Percentiles rank a stretch among this genome's conserved stretches.
Conservation (phyloP, 2,113 vertebrate species). For the Eleginops maclovinus region DNA sequence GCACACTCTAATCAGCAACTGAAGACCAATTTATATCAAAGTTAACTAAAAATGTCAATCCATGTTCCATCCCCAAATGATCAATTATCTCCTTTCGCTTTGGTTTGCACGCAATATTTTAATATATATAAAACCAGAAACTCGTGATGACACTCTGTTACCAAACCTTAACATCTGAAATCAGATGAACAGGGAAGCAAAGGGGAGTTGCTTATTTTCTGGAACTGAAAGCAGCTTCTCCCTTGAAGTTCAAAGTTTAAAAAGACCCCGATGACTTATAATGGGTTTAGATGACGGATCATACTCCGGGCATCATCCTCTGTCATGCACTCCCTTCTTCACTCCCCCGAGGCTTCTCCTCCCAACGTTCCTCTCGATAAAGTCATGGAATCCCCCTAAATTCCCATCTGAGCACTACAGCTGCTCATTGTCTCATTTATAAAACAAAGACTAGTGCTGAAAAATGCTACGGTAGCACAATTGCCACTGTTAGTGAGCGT, state of each 20-base stretch:
- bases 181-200: conserved; percentile 13
- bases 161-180: conserved; percentile 9
- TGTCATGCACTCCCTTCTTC: conserved; percentile 37
- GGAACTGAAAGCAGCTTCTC: not conserved
- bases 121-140: not conserved
- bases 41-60: too few relatives aligned
- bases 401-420: conserved; percentile 56
- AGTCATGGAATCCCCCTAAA: conserved; percentile 75
- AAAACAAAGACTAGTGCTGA: conserved; percentile 40
- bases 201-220: not conserved
- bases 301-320: conserved; percentile 21
- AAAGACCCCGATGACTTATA: conserved; percentile 31
- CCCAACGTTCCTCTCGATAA: conserved; percentile 42
- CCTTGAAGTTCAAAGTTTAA: conserved; percentile 2
- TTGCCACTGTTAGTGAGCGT: conserved; percentile 10
- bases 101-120: not conserved
- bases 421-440: conserved; percentile 61
- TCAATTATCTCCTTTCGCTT: not conserved
- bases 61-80: not conserved
- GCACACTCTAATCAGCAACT: too few relatives aligned
- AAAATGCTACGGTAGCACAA: conserved; percentile 44
- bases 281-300: conserved; percentile 26
- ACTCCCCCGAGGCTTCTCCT: conserved; percentile 56
- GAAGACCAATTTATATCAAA: too few relatives aligned
- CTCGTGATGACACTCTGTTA: not conserved